A percentile compares a stretch with the other conserved stretches of the same genome.
These are phyloP conservation scores for Phyllotreta cruciferae DNA, from an alignment of 2,888 invertebrate species.

Conservation along the genomic window DNA sequence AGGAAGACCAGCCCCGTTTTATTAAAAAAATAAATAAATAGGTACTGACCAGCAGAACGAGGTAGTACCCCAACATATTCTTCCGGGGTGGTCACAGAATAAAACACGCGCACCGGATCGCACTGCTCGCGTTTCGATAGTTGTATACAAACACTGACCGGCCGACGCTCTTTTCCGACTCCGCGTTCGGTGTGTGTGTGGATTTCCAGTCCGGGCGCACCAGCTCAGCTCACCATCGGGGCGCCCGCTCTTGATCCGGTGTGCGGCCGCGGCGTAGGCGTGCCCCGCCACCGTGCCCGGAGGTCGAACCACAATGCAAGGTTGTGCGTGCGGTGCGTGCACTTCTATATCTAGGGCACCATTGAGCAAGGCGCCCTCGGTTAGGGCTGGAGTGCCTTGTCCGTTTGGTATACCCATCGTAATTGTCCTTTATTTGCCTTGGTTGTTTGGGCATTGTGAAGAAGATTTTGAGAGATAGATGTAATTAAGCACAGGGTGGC, in stretches of 20 bases:
- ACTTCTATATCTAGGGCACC: conserved; percentile 25
- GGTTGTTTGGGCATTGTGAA: too few species aligned
- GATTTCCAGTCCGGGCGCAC: conserved; percentile 38
- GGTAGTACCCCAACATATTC: conserved; percentile 25
- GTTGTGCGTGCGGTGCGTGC: conserved; percentile 38
- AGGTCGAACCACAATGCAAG: conserved; percentile 44
- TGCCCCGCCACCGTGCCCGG: conserved; percentile 41
- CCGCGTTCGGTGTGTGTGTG: conserved; percentile 4
- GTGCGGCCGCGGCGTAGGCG: conserved; percentile 39
- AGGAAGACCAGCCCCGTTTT: too few species aligned
- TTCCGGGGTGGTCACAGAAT: neutral
- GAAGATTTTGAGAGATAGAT: too few species aligned
- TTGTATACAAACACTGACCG: conserved; percentile 19
- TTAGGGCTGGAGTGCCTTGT: neutral
- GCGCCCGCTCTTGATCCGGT: conserved; percentile 35
- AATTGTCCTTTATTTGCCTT: too few species aligned
- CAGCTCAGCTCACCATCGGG: too few species aligned
- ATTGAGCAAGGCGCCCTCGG: neutral
- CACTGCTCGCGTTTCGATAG: conserved; percentile 17
- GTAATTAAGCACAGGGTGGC: too few species aligned
- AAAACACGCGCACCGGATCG: conserved; percentile 23
- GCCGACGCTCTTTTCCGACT: conserved; percentile 19
- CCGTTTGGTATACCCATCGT: too few species aligned
- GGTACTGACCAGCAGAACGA: conserved; percentile 22
- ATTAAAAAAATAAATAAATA: conserved; percentile 6